Evolutionary conservation across 1,140 invertebrate species (phyloP).

Genomic region (Plutomurus gul): DNA sequence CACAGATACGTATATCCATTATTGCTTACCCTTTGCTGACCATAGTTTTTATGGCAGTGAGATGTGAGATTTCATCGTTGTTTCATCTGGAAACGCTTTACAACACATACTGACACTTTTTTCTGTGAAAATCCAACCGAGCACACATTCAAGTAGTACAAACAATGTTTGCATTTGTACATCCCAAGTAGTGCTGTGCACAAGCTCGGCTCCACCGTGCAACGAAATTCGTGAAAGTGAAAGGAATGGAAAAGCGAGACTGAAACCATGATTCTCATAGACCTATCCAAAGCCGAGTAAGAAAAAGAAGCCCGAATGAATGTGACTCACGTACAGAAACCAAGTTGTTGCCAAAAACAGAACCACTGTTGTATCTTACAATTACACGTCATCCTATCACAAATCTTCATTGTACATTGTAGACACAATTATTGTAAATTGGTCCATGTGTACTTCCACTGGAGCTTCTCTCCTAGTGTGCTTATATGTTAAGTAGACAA

Average conservation of each 20-base stretch:
- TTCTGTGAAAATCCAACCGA: too few relatives aligned
- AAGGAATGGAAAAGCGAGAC: background rate
- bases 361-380: conserved; percentile 1
- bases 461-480: background rate
- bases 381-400: conserved; percentile 2
- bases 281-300: background rate
- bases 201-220: too few relatives aligned
- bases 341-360: background rate
- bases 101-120: too few relatives aligned
- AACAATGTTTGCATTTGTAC: too few relatives aligned
- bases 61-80: too few relatives aligned
- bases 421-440: conserved; percentile 6
- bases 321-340: background rate
- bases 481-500: background rate
- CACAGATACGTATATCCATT: too few relatives aligned
- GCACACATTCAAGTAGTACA: too few relatives aligned
- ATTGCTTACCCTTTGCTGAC: too few relatives aligned
- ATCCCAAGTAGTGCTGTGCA: too few relatives aligned
- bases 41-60: too few relatives aligned
- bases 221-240: too few relatives aligned
- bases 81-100: too few relatives aligned
- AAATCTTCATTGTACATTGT: conserved; percentile 9
- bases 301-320: background rate
- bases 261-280: background rate
- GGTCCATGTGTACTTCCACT: background rate